A percentile compares a stretch with the other conserved stretches of the same genome.
phyloP scores from a whole-genome alignment of 2,888 invertebrate species.

The Argyresthia goedartella region DNA sequence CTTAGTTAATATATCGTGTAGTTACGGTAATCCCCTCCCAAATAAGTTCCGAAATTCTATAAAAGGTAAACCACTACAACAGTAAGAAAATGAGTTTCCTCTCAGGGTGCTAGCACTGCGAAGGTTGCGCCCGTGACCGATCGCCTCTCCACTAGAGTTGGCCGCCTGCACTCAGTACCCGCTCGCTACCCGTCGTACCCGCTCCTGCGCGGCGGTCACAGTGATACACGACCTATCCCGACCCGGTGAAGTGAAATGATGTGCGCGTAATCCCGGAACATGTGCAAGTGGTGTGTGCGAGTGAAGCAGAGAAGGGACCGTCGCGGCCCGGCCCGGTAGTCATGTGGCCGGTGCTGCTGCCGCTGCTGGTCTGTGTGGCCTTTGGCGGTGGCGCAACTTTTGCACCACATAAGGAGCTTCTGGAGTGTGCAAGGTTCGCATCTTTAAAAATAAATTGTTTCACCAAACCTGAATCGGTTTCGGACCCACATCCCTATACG shows the following conservation, averaged over 20 bases:
- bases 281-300: not conserved
- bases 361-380: conserved; percentile 44
- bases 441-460: conserved; percentile 8
- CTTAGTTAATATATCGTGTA: no score
- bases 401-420: conserved; percentile 51
- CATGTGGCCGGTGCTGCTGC: conserved; percentile 52
- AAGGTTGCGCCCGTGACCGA: conserved; percentile 65
- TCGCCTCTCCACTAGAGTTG: conserved; percentile 45
- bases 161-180: conserved; percentile 15
- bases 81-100: no score
- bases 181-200: conserved; percentile 28
- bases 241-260: conserved; percentile 19
- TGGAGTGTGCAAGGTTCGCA: conserved; percentile 63
- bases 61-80: no score
- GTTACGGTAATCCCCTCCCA: no score
- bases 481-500: no score
- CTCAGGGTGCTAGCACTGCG: conserved; percentile 17
- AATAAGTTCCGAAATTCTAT: no score
- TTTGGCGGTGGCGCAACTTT: conserved; percentile 47
- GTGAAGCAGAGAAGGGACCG: not conserved
- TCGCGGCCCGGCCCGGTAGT: conserved; percentile 16
- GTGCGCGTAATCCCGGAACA: conserved; percentile 1
- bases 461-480: no score
- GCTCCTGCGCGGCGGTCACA: conserved; percentile 55
- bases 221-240: conserved; percentile 31